phyloP scores from a whole-genome alignment of 2,797 vertebrate species.

The Gambusia yucatana region DNA sequence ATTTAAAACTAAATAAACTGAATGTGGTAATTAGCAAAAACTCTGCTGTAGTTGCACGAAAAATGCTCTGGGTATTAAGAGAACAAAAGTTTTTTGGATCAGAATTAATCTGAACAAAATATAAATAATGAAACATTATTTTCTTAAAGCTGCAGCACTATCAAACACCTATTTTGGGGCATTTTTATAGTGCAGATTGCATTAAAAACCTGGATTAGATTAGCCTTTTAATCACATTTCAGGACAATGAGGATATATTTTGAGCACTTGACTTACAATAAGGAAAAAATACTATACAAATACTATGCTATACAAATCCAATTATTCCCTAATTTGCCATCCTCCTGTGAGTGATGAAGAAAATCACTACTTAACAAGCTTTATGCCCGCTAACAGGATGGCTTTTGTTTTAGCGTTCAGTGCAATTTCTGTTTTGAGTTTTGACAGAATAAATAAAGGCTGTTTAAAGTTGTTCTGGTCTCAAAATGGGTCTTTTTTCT shows the following conservation, averaged over 20 bases:
- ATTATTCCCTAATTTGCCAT: neutral
- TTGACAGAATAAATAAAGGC: slow-evolving; percentile 42
- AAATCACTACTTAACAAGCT: neutral
- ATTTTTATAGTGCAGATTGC: neutral
- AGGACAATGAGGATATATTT: no score
- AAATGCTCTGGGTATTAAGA: neutral
- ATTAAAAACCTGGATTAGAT: neutral
- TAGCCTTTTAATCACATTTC: neutral
- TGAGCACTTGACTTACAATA: neutral
- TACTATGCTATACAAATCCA: neutral
- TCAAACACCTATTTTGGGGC: neutral
- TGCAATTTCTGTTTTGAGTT: slow-evolving; percentile 24
- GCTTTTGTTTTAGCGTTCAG: slow-evolving; percentile 17
- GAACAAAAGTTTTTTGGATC: neutral
- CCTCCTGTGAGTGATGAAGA: neutral
- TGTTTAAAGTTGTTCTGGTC: slow-evolving; percentile 28
- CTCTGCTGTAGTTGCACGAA: neutral
- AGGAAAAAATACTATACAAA: neutral
- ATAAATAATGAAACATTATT: neutral
- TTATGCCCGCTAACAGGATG: slow-evolving; percentile 24
- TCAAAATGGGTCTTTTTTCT: neutral
- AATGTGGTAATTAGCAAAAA: neutral
- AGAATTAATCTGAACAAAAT: neutral
- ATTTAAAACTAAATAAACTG: neutral
- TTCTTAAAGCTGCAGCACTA: neutral